Base-by-base conservation (phyloP, 2,888 invertebrate genomes). In the Melinopterus prodromus region DNA sequence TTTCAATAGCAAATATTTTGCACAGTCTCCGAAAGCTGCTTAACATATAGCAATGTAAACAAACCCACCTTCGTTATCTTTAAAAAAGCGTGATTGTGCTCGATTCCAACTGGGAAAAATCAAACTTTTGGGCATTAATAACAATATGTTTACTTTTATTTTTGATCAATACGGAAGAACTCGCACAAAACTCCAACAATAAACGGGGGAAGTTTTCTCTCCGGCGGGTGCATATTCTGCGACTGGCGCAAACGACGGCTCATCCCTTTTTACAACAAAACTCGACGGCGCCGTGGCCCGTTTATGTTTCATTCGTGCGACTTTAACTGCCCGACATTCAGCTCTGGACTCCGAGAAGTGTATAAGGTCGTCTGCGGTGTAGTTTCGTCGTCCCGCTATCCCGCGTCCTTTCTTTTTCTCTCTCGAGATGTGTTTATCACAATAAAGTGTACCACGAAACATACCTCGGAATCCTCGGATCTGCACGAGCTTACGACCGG, bases 401-500 rank as follows among this genome's bases (percentile, higher is more conserved):
- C 53, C 35, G 37, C 26, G 74, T 74, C 53, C 53, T 53, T 74
- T 74, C 74, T 74, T 74, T 74, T 74, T 35, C 37, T 37, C 71
- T 35, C 74, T 37, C 35, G 74, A 74, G 74, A 74, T 74, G 36
- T 74, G 74, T 74, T 74, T 74, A 74, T 74, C 74, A 74, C 74
- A 74, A 74, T 74, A 74, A 35, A 74, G 26, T 37, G 36, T 74
- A 36, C 37, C 74, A 74, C 37, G 74, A 14, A 74, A 37, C 35
- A 37, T 36, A 36, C 37, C 53, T 53, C 53, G 53, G 53, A 53
- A 9, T 12, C 53, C 12, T 12, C 7, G 1, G 53, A 53, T 12
- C 12, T 12, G 2, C 53, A 53, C 53, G 53, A 53, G 53, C 53
- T 53, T 53, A 53, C 53, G 53, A 53, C 53, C 53, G 53, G 53